A percentile compares a stretch with the other conserved stretches of the same genome.
Evolutionary conservation across 2,113 vertebrate species (phyloP).

Genomic region (Notothenia rossii): DNA sequence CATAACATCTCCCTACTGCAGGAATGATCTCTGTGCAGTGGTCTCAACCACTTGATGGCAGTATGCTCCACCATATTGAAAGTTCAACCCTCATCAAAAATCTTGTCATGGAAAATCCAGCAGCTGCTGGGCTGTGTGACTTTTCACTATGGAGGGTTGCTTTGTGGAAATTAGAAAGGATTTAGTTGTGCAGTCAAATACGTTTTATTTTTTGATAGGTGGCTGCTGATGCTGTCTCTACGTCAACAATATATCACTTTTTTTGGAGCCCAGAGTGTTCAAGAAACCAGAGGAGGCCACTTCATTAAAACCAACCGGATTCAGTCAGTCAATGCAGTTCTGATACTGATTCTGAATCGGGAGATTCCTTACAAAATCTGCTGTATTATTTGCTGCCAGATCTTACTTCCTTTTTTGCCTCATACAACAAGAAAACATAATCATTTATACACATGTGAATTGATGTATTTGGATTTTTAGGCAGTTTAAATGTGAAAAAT

Average conservation of each 20-base stretch:
- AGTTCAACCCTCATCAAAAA: background rate
- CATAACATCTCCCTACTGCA: background rate
- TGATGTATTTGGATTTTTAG: background rate
- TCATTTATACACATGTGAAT: background rate
- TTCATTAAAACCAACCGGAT: constrained; percentile 8
- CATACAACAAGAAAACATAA: background rate
- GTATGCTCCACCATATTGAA: constrained; percentile 33
- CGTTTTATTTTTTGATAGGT: constrained; percentile 18
- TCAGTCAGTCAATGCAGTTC: constrained; percentile 10
- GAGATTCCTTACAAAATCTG: constrained; percentile 2
- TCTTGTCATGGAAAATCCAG: constrained; percentile 37
- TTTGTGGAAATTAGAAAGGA: background rate
- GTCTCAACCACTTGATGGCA: constrained; percentile 54
- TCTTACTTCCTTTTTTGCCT: constrained; percentile 2
- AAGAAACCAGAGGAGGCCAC: constrained; percentile 38
- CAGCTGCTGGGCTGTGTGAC: constrained; percentile 27
- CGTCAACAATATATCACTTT: background rate
- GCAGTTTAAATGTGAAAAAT: background rate
- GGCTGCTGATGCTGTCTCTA: constrained; percentile 19
- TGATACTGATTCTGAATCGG: constrained; percentile 21
- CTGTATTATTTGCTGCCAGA: background rate
- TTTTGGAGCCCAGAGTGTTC: constrained; percentile 8
- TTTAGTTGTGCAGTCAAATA: constrained; percentile 18
- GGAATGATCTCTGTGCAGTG: background rate
- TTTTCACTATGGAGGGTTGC: constrained; percentile 21